Evolutionary conservation across 2,797 vertebrate genomes (phyloP), one percentile per base, ranked within the genome.

Genomic region (Sus cebifrons): DNA sequence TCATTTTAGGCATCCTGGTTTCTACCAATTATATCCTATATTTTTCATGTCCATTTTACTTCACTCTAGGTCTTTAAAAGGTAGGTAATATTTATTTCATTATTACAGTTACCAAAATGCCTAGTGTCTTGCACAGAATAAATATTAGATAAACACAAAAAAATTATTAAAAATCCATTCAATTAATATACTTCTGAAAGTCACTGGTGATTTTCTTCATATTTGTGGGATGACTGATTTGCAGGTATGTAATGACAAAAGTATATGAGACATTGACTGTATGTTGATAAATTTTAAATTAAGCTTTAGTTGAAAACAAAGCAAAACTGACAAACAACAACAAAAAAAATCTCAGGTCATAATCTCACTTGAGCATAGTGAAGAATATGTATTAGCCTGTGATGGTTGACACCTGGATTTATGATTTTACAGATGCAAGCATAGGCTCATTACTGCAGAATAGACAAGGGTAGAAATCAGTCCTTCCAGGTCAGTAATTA

Each of bases 111-210:
- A 17, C 11, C 5, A 25, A 87, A 87, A 71, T 44, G 0, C 4
- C 14, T 49, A 73, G 10, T 71, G 23, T 67, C 1, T 78, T 36
- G 2, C 0, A 29, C 12, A 58, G 6, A 89, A 27, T 89, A 70
- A 40, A 44, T 32, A 54, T 78, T 87, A 94, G 14, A 83, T 85
- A 75, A n/a, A n/a, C n/a, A n/a, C n/a, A 75, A 83, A 68, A 68
- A 5, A 90, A 85, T 40, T 29, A 77, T 89, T 49, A 77, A 94
- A 94, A 94, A 60, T 68, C 21, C 23, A 77, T 27, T 83, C 15
- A 75, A 68, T 58, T 75, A 67, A 49, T 89, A 44, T 32, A n/a
- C n/a, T 49, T 79, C 49, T 73, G 56, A 40, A 4, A 65, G 14
- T 52, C 14, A 16, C 4, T 65, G 12, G 8, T 75, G n/a, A 71